Evolutionary conservation across 2,888 invertebrate genomes (phyloP), one percentile per base, ranked within the genome.

Genomic region (Spatulosminthurus flaviceps): DNA sequence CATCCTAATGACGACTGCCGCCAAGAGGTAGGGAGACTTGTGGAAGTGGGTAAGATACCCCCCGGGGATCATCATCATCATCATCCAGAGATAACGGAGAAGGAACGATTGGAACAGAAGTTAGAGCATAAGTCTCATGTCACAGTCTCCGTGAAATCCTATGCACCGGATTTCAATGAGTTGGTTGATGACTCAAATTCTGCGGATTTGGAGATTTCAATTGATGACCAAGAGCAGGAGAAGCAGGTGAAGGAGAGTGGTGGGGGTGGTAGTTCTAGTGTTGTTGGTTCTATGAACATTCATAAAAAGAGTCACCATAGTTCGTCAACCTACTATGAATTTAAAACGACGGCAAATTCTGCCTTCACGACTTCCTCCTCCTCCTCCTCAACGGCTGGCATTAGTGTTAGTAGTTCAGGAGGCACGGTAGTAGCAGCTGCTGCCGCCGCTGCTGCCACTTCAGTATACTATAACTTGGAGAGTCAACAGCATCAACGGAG

Each of bases 161-260:
- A 93, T 87, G 92, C 92, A 80, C 92, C 92, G 7, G 93, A 93
- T 87, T 93, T 93, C 86, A 93, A 93, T 87, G 93, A 93, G 86
- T 84, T 87, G 64, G 92, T 92, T 7, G 93, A 93, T 87, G 93
- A 93, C 85, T 93, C 93, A 61, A 93, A 82, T 29, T 82, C 82
- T 0, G 82, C 77, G 7, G 82, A 82, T 64, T 67, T 82, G 72
- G 80, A 80, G 71, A 82, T 82, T 34, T 75, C 79, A 9, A 78
- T 79, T 51, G 78, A 81, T 74, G 80, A 81, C 1, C 75, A 80
- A 43, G 74, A 80, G 51, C 75, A 80, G 34, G 74, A 80, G 51
- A 67, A 42, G 28, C 26, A 41, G 34, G 70, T 42, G 11, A 67
- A 69, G 28, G 43, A 76, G 29, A 61, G 61, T 75, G 26, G 28